Conservation (phyloP, 1,140 invertebrate species). For the Oscheius sp. region DNA sequence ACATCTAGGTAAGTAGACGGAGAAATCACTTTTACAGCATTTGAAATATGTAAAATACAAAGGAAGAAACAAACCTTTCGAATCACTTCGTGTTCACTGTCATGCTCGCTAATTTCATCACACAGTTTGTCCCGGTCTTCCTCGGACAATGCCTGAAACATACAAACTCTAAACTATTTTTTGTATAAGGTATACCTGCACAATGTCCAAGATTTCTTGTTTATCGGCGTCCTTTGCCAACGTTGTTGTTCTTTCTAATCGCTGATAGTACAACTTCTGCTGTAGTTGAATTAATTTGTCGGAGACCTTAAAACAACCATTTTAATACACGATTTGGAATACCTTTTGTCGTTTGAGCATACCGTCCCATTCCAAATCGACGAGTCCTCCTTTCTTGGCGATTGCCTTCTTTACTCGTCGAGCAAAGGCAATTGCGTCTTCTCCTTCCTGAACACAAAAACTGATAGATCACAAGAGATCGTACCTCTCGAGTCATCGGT, state of each 20-base stretch:
- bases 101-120: slow-evolving; percentile 25
- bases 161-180: neutral
- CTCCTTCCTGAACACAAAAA: slow-evolving; percentile 58
- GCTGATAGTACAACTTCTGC: slow-evolving; percentile 40
- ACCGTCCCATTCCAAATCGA: slow-evolving; percentile 65
- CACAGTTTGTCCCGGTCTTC: slow-evolving; percentile 29
- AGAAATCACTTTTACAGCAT: too few species aligned
- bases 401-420: slow-evolving; percentile 65
- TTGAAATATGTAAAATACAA: too few species aligned
- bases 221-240: slow-evolving; percentile 14
- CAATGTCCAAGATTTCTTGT: slow-evolving; percentile 21
- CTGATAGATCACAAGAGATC: neutral
- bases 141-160: slow-evolving; percentile 16
- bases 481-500: slow-evolving; percentile 71
- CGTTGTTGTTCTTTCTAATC: slow-evolving; percentile 34
- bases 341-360: slow-evolving; percentile 53
- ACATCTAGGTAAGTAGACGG: too few species aligned
- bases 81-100: slow-evolving; percentile 68
- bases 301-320: slow-evolving; percentile 27
- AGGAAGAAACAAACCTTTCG: too few species aligned
- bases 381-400: slow-evolving; percentile 64
- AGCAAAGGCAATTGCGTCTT: slow-evolving; percentile 65
- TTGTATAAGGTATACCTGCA: slow-evolving; percentile 6
- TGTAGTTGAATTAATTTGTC: slow-evolving; percentile 47
- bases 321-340: neutral